These are phyloP conservation scores for Equus przewalskii DNA, from an alignment of 2,113 vertebrate genomes.

Conservation along the genomic window DNA sequence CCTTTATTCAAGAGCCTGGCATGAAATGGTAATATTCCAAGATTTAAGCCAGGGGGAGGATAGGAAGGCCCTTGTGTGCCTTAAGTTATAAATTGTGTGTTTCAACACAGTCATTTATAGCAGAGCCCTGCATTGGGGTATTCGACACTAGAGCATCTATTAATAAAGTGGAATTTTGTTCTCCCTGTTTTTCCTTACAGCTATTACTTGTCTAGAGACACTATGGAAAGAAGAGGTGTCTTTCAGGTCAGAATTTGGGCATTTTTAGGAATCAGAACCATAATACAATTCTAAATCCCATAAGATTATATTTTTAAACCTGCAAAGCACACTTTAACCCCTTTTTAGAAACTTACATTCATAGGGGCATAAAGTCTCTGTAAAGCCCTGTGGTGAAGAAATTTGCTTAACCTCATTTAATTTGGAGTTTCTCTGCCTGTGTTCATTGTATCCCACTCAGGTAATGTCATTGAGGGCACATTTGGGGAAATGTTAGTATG, in stretches of 20 bases:
- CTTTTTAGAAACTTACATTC: background rate
- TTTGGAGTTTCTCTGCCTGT: background rate
- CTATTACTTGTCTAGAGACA: background rate
- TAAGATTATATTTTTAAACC: background rate
- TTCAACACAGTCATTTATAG: background rate
- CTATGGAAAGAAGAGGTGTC: background rate
- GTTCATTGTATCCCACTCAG: background rate
- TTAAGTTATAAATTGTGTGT: background rate
- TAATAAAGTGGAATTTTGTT: background rate
- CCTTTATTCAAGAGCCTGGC: background rate
- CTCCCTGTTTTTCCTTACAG: background rate
- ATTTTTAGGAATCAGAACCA: background rate
- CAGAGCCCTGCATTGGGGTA: background rate
- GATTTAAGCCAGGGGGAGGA: background rate
- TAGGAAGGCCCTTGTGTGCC: background rate
- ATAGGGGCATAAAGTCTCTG: background rate
- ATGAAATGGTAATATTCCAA: background rate
- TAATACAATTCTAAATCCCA: background rate
- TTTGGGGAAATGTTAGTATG: conserved; percentile 18
- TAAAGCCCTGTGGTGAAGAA: background rate
- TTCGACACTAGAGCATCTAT: background rate
- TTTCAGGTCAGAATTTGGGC: background rate
- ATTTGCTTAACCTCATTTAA: background rate
- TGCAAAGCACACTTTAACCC: background rate
- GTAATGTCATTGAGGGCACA: background rate